Base-by-base conservation (phyloP, 2,113 vertebrate genomes). In the Nannobrachium achirus region DNA sequence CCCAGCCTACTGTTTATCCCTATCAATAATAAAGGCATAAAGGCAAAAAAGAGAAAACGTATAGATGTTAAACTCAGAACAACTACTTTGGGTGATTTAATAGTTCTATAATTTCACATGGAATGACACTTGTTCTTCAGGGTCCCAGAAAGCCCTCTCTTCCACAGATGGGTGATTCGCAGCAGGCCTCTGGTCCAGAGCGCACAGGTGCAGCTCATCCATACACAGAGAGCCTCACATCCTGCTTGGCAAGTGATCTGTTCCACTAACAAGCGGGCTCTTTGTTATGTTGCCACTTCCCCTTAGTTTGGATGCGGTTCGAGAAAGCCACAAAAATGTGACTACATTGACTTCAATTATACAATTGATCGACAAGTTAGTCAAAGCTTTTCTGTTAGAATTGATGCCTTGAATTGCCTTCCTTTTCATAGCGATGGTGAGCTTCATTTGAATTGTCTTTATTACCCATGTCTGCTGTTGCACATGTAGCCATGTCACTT, bases 161-260 rank as follows among this genome's bases (percentile, higher is more conserved):
- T 57, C 10, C 9, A 58, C 39, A 3, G 59, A 56, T 13, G 25
- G 45, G 0, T 13, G 16, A 56, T 25, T 53, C 92, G 79, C 85
- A 94, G 78, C 5, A 90, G 84, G 76, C 84, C 80, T 91, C 64
- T 88, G 84, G 70, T 89, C 85, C 87, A 93, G 55, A 15, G 90
- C 82, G 1, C 80, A 89, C 80, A 91, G 56, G 15, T 93, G 86
- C 57, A 83, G 61, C n/a, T 80, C 82, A 6, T 70, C 73, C 78
- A 52, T 20, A 62, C 69, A 82, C 48, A 75, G 66, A 66, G 44
- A 63, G 59, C 67, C 79, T 73, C 41, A 19, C 70, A 73, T 90
- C 78, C 81, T 83, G 84, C 82, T 73, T 91, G 82, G 82, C 86
- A 63, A 59, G 62, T 62, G 41, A 8, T 49, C 70, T 64, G 41